Base-by-base conservation (phyloP, 2,888 invertebrate genomes). In the Melanchra persicariae region DNA sequence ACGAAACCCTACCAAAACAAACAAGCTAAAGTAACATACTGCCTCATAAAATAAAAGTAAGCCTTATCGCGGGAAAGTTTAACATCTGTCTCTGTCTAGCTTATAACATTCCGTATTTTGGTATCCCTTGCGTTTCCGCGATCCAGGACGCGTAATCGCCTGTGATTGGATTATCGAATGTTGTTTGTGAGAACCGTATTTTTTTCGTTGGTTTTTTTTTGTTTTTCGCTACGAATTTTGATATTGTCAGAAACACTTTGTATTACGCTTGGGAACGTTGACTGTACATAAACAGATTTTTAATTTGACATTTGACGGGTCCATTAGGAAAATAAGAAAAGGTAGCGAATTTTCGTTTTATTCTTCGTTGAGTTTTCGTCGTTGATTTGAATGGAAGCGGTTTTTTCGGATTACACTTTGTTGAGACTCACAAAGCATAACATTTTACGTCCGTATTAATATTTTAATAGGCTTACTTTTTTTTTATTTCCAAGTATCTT, bases 141-240 rank as follows among this genome's bases (percentile, higher is more conserved):
- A 84, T 74, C 45, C 58, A 49, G 64, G 52, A 30, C 62, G 40
- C 57, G 77, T 82, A 79, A 82, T 79, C 70, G 79, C 47, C 59
- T 64, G 66, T 70, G 80, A 84, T 85, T 83, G 79, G 81, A 86
- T 86, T 82, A 81, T 82, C 74, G 79, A 76, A 84, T 72, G 65
- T 63, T 79, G 65, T 80, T 81, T 68, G 60, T 19, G 71, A 74
- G 22, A 60, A 60, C 17, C 30, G 45, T 74, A 64, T 68, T 62
- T 62, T 73, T 70, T 60, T 72, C 40, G 26, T 40, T 67, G 17
- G 22, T 49, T 60, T 58, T 74, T 67, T 75, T 69, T 83, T 68
- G 51, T 64, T 60, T 26, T 57, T 68, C 57, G 37, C 34, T 26
- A 65, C 52, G 26, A 62, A 59, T 68, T 70, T 76, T 64, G 47